Conservation (phyloP, 2,797 vertebrate genomes). For the Botia almorhae region DNA sequence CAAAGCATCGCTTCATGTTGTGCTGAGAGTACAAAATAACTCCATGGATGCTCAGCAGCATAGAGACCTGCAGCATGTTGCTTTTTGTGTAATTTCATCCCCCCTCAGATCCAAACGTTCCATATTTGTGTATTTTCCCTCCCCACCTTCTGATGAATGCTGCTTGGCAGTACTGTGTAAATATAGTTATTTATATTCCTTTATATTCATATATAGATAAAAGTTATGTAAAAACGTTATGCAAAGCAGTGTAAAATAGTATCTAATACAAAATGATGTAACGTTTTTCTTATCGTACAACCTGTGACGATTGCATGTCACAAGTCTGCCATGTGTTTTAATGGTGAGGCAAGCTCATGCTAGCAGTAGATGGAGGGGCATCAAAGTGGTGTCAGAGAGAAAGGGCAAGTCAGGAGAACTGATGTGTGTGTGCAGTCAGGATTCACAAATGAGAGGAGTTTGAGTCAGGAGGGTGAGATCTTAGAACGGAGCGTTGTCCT, state of each 20-base stretch:
- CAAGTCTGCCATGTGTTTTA: constrained; percentile 54
- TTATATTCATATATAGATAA: constrained; percentile 74
- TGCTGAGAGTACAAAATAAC: constrained; percentile 50
- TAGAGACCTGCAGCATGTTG: constrained; percentile 46
- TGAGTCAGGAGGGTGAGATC: constrained; percentile 58
- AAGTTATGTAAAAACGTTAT: constrained; percentile 85
- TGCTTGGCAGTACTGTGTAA: constrained; percentile 65
- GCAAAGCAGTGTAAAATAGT: constrained; percentile 86
- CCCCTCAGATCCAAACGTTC: constrained; percentile 24
- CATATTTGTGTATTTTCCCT: constrained; percentile 30
- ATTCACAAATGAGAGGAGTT: constrained; percentile 66
- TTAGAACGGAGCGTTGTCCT: constrained; percentile 90
- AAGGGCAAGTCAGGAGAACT: constrained; percentile 20
- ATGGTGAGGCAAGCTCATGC: constrained; percentile 69
- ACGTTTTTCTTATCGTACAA: constrained; percentile 64
- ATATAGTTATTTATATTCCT: constrained; percentile 73
- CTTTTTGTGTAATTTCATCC: constrained; percentile 15
- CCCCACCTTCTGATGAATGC: constrained; percentile 55
- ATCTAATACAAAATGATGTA: constrained; percentile 82
- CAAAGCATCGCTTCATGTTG: constrained; percentile 69
- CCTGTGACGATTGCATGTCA: constrained; percentile 58
- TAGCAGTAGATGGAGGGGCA: constrained; percentile 52
- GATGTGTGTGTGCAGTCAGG: constrained; percentile 50
- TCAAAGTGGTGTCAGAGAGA: constrained; percentile 14
- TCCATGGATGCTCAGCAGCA: constrained; percentile 47